These are phyloP conservation scores for Dipus sagitta DNA, from an alignment of 2,797 vertebrate species.

Conservation along the genomic window DNA sequence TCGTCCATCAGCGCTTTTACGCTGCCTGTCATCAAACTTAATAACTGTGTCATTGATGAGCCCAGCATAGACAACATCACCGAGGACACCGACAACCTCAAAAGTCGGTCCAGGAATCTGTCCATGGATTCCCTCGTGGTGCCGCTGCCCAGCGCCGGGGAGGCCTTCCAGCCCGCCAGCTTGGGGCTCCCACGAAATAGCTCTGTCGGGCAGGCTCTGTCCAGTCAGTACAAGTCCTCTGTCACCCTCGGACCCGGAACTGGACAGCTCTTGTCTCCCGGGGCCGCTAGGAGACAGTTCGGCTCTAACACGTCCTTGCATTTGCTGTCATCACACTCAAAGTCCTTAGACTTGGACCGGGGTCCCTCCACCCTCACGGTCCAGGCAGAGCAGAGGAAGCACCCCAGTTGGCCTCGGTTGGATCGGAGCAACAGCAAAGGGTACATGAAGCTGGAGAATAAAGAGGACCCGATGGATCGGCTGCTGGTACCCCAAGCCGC, in stretches of 20 bases:
- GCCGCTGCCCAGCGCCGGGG: slow-evolving; percentile 90
- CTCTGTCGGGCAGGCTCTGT: slow-evolving; percentile 89
- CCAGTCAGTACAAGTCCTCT: slow-evolving; percentile 89
- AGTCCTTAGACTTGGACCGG: slow-evolving; percentile 97
- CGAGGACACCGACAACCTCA: slow-evolving; percentile 90
- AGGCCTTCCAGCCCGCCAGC: slow-evolving; percentile 90
- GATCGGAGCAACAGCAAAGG: slow-evolving; percentile 98
- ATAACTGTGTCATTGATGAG: slow-evolving; percentile 98
- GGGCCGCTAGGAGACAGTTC: slow-evolving; percentile 94
- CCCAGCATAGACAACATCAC: slow-evolving; percentile 97
- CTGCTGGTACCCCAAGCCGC: slow-evolving; percentile 89
- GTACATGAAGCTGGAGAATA: slow-evolving; percentile 96
- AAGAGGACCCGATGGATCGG: slow-evolving; percentile 95
- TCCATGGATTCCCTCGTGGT: slow-evolving; percentile 94
- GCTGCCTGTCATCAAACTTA: slow-evolving; percentile 97
- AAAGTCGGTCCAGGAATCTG: slow-evolving; percentile 88
- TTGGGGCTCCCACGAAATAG: slow-evolving; percentile 90
- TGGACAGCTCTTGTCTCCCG: slow-evolving; percentile 94
- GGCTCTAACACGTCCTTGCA: slow-evolving; percentile 97
- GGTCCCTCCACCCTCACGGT: slow-evolving; percentile 92
- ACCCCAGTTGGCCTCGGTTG: slow-evolving; percentile 98
- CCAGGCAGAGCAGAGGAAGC: slow-evolving; percentile 95
- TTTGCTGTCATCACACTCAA: slow-evolving; percentile 95
- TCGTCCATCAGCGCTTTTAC: slow-evolving; percentile 98
- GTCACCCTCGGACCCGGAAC: slow-evolving; percentile 88